Percentiles rank a stretch among this genome's conserved stretches.
Evolutionary conservation across 2,888 invertebrate genomes (phyloP).

Genomic region (Eristalis pertinax): DNA sequence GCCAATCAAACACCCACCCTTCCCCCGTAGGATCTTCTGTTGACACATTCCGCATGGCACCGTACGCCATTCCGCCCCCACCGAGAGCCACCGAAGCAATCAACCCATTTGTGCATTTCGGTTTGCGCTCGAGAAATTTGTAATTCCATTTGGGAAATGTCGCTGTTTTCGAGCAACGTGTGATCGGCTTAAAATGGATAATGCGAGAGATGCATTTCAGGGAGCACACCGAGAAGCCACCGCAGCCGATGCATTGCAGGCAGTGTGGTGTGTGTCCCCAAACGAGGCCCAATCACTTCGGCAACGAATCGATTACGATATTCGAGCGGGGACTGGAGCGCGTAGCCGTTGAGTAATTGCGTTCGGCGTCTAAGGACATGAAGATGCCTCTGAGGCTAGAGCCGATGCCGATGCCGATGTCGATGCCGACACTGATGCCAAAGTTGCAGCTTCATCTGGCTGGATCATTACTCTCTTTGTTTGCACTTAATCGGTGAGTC

Average conservation of each 20-base stretch:
- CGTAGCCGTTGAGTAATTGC: neutral
- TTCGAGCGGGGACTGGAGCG: neutral
- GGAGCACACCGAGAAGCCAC: neutral
- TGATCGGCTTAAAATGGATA: constrained; percentile 12
- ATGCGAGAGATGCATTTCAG: constrained; percentile 14
- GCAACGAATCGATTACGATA: constrained; percentile 4
- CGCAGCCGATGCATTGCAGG: neutral
- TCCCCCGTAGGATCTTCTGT: neutral
- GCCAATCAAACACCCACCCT: neutral
- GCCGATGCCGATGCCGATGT: neutral
- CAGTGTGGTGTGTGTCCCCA: neutral
- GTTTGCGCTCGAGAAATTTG: constrained; percentile 1
- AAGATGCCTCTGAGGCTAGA: neutral
- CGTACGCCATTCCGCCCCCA: neutral
- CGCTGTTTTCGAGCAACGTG: neutral
- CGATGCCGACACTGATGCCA: neutral
- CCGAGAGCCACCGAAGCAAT: neutral
- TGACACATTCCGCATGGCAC: neutral
- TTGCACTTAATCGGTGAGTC: constrained; percentile 17
- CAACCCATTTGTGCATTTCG: neutral
- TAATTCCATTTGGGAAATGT: neutral
- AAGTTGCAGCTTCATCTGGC: neutral
- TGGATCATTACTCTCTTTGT: neutral
- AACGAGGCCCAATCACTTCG: neutral
- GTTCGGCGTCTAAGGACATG: neutral